Conservation (phyloP, 1,140 invertebrate species). For the Ostrea denselamellosa region DNA sequence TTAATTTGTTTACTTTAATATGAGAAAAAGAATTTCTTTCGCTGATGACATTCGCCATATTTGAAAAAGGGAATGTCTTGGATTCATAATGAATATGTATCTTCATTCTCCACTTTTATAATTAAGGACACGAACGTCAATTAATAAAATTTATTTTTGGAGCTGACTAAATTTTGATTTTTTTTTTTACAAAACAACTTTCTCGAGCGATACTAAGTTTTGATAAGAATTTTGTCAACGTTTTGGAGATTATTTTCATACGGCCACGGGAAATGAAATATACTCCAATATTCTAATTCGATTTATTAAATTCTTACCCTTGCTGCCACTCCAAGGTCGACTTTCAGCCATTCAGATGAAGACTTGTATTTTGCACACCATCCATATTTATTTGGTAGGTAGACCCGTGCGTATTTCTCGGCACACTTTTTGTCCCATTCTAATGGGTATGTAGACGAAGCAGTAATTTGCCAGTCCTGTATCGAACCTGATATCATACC, state of each 20-base stretch:
- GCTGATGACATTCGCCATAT: neutral
- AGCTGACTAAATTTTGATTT: neutral
- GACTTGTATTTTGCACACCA: conserved; percentile 82
- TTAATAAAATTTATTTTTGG: neutral
- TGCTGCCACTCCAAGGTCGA: conserved; percentile 80
- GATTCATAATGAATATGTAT: conserved; percentile 2
- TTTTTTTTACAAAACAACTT: neutral
- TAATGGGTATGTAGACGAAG: conserved; percentile 80
- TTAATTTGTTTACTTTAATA: conserved; percentile 18
- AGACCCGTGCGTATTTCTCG: conserved; percentile 81
- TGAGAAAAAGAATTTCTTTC: neutral
- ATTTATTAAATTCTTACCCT: conserved; percentile 73
- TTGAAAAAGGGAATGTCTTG: neutral
- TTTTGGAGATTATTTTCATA: too few relatives aligned
- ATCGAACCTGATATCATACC: conserved; percentile 82
- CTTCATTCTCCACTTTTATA: neutral
- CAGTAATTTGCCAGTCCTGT: conserved; percentile 83
- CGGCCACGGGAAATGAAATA: too few relatives aligned
- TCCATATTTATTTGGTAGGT: conserved; percentile 80
- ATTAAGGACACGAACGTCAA: neutral
- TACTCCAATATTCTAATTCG: neutral
- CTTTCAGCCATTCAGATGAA: conserved; percentile 82
- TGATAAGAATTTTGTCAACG: too few relatives aligned
- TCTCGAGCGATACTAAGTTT: neutral
- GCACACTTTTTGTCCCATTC: conserved; percentile 81